Evolutionary conservation across 2,113 vertebrate genomes (phyloP).

Genomic region (Ailuropoda melanoleuca): DNA sequence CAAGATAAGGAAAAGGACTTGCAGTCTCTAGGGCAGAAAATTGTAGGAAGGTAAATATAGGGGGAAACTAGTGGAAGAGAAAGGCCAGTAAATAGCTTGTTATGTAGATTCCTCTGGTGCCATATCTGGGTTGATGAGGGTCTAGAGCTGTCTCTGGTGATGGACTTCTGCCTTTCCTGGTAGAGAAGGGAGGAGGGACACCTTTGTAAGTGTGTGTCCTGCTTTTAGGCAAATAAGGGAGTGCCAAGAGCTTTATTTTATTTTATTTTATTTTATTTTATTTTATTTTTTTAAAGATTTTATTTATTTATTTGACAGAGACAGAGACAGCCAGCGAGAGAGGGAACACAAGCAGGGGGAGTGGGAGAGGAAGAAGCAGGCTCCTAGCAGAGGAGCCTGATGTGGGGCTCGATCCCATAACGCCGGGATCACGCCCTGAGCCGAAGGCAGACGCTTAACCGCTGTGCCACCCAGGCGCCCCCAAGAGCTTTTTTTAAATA

Average conservation of each 20-base stretch:
- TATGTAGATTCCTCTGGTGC: not conserved
- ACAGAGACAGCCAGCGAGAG: no score
- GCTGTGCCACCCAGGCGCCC: no score
- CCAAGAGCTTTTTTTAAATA: not conserved
- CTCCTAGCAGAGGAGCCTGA: no score
- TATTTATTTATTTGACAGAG: no score
- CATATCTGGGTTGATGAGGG: not conserved
- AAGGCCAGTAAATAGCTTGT: not conserved
- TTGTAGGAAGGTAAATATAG: not conserved
- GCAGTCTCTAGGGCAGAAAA: not conserved
- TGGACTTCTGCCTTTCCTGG: not conserved
- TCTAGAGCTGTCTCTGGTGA: not conserved
- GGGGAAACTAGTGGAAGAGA: not conserved
- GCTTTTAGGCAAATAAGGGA: not conserved
- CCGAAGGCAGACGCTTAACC: no score
- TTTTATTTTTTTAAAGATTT: no score
- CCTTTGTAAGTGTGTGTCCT: not conserved
- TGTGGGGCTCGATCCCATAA: no score
- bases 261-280: no score
- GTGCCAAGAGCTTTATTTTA: not conserved
- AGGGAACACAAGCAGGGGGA: no score
- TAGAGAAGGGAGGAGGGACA: not conserved
- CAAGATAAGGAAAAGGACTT: not conserved
- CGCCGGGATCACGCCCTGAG: no score
- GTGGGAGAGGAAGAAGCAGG: no score